Conservation (phyloP, 2,797 vertebrate species). For the Sarcoramphus papa region DNA sequence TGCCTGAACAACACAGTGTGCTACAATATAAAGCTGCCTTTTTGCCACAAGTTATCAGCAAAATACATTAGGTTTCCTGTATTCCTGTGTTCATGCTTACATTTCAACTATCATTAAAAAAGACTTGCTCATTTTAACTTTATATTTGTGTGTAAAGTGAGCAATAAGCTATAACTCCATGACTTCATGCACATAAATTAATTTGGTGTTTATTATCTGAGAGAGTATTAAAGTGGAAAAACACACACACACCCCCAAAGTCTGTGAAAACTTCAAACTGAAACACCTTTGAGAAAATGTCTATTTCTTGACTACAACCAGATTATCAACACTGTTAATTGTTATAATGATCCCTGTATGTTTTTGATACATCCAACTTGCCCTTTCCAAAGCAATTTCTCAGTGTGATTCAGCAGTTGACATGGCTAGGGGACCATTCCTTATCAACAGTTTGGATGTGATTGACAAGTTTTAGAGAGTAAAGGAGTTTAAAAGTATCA, state of each 20-base stretch:
- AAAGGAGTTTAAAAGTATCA: not conserved
- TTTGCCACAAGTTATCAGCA: not conserved
- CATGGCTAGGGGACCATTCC: not conserved
- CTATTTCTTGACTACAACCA: not conserved
- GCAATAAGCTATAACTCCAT: not conserved
- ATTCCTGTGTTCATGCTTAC: not conserved
- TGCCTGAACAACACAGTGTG: not conserved
- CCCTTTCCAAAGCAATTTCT: not conserved
- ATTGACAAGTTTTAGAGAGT: not conserved
- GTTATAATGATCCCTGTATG: not conserved
- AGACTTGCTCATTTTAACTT: not conserved
- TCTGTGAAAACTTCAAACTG: not conserved
- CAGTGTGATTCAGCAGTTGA: not conserved
- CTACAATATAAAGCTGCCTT: not conserved
- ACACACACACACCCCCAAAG: fast-evolving
- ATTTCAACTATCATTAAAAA: not conserved
- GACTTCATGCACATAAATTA: not conserved
- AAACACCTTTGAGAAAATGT: not conserved
- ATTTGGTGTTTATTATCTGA: not conserved
- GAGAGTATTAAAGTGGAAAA: not conserved
- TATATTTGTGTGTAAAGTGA: not conserved
- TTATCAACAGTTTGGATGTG: not conserved
- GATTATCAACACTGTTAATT: not conserved
- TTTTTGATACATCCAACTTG: not conserved
- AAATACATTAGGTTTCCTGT: not conserved